Evolutionary conservation across 64 coral and sea anemone species (phyloP).

Genomic region (Stylophora pistillata): DNA sequence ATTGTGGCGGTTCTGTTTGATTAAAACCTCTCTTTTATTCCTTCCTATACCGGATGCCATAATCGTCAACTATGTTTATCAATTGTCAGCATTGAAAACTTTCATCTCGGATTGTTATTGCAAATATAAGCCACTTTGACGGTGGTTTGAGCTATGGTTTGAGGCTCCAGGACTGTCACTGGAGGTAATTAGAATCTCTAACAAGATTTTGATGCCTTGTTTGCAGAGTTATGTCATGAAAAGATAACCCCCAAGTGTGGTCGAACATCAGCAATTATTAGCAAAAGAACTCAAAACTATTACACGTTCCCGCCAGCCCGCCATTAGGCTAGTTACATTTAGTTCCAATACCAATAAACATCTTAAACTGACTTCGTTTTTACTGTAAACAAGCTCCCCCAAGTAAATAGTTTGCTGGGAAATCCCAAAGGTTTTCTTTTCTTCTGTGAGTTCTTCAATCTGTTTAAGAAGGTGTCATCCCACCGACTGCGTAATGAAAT

Average conservation of each 20-base stretch:
- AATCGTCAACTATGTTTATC: not conserved
- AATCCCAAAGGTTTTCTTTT: not conserved
- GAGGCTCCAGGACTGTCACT: not conserved
- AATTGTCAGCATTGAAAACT: conserved; percentile 10
- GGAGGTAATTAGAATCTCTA: not conserved
- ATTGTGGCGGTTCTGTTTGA: not conserved
- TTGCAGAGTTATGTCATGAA: not conserved
- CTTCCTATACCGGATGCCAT: conserved; percentile 18
- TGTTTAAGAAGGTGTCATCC: not conserved
- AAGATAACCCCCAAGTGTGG: not conserved
- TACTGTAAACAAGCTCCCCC: no score
- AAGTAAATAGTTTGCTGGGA: not conserved
- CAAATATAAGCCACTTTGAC: not conserved
- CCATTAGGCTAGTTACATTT: not conserved
- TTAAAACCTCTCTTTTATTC: not conserved
- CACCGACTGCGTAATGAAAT: not conserved
- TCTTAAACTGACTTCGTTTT: not conserved
- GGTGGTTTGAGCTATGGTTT: not conserved
- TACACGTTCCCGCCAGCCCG: not conserved
- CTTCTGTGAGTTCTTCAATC: not conserved
- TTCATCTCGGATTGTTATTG: conserved; percentile 3
- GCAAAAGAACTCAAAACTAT: not conserved
- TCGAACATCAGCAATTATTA: not conserved
- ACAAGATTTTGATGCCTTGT: not conserved
- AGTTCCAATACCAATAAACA: not conserved